These are phyloP conservation scores for Ryuthela nishihirai DNA, from an alignment of 2,888 invertebrate genomes.

Conservation along the genomic window DNA sequence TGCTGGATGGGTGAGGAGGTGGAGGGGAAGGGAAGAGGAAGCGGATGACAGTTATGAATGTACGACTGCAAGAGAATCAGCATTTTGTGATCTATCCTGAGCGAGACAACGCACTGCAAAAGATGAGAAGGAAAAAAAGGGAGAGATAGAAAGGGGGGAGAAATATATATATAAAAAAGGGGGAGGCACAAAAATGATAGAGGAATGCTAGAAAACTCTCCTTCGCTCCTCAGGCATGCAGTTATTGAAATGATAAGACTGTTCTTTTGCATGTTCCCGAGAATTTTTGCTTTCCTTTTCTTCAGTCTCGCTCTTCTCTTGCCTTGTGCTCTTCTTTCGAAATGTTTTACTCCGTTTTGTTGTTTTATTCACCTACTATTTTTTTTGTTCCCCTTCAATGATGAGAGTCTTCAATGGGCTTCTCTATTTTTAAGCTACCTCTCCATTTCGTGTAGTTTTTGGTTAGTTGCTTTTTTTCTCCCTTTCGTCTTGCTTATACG, in stretches of 20 bases:
- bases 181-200: neutral
- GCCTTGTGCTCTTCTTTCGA: no score
- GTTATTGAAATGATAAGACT: neutral
- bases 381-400: no score
- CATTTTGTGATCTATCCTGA: slow-evolving; percentile 27
- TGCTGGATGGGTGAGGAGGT: slow-evolving; percentile 2
- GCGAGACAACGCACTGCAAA: slow-evolving; percentile 1
- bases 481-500: no score
- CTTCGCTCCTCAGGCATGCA: neutral
- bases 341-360: no score
- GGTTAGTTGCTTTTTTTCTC: no score
- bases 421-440: no score
- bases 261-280: no score
- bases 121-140: slow-evolving; percentile 5
- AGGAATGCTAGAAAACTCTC: neutral
- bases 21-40: neutral
- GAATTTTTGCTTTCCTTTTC: no score
- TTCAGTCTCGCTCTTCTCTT: no score
- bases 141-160: neutral
- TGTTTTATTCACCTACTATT: no score
- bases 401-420: no score
- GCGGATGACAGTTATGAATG: slow-evolving; percentile 32
- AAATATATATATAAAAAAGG: slow-evolving; percentile 7
- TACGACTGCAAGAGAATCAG: slow-evolving; percentile 28
- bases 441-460: no score